Evolutionary conservation across 1,140 invertebrate genomes (phyloP), one percentile per base, ranked within the genome.

Genomic region (Anoplophora glabripennis): DNA sequence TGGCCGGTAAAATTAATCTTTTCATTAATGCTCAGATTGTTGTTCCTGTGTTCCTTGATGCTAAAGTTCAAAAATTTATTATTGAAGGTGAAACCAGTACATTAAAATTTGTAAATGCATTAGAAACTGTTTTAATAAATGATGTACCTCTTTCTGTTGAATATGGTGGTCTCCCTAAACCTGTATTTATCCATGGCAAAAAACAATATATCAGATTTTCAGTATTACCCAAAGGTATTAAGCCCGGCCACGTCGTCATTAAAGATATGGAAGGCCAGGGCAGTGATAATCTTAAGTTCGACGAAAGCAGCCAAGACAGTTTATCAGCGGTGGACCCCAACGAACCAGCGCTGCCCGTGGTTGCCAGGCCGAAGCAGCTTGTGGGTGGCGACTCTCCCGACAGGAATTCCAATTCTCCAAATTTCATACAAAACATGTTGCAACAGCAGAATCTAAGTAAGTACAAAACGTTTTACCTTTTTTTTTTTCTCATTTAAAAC

Each of bases 151-250:
- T 93, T 71, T 12, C 40, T 71, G 84, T 90, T 1, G 87, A 93
- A 60, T 98, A 96, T 80, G 95, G 94, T 45, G 95, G 94, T 8
- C 80, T 96, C 38, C 94, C 94, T 0, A 92, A 94, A 69, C 87
- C 93, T 1, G 87, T 96, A 51, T 82, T 88, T 48, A 81, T 96
- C 21, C 84, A 86, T 17, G 88, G 86, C 14, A 85, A 86, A 58
- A 89, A 89, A 62, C 90, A 94, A 75, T 94, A 89, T 65, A 83
- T 98, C 15, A 79, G 92, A 34, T 86, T 96, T 61, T 83, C 89
- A 0, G 87, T 89, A 0, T 76, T 95, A 48, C 90, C 94, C 0
- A 84, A 86, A 48, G 86, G 88, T 18, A 78, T 89, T 2, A 80
- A 79, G 42, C 85, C 88, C 0, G 89, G 90, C 0, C 79, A 82